Evolutionary conservation across 2,113 vertebrate species (phyloP).

Genomic region (Mobula hypostoma): DNA sequence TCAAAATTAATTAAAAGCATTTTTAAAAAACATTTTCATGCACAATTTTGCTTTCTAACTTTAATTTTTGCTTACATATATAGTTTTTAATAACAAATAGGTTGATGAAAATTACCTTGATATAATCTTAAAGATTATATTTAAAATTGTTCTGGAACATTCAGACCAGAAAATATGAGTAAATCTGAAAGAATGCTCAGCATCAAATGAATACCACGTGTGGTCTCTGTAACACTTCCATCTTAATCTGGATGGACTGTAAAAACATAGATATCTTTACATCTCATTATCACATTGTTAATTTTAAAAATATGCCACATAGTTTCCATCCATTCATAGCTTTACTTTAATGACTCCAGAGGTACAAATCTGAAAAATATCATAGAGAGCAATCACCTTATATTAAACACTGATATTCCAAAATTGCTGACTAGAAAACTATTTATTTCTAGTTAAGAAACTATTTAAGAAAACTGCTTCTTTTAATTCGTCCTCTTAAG

Average conservation of each 20-base stretch:
- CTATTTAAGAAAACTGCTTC: no score
- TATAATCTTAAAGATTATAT: background rate
- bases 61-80: background rate
- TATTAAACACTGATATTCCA: background rate
- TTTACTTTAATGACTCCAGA: background rate
- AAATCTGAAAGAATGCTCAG: conserved; percentile 32
- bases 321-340: background rate
- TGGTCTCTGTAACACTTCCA: background rate
- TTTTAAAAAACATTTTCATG: background rate
- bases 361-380: background rate
- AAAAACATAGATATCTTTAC: background rate
- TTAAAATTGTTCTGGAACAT: conserved; percentile 16
- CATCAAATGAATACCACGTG: conserved; percentile 25
- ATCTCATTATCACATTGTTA: background rate
- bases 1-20: background rate
- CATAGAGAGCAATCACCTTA: background rate
- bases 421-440: background rate
- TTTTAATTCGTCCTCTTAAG: no score
- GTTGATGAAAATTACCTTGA: background rate
- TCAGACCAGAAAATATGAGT: conserved; percentile 23
- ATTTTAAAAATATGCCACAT: background rate
- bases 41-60: background rate
- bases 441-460: background rate
- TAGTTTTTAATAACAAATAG: background rate
- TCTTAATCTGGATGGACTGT: background rate